These are phyloP conservation scores for Anhinga rufa DNA, from an alignment of 2,113 vertebrate genomes.

Conservation along the genomic window DNA sequence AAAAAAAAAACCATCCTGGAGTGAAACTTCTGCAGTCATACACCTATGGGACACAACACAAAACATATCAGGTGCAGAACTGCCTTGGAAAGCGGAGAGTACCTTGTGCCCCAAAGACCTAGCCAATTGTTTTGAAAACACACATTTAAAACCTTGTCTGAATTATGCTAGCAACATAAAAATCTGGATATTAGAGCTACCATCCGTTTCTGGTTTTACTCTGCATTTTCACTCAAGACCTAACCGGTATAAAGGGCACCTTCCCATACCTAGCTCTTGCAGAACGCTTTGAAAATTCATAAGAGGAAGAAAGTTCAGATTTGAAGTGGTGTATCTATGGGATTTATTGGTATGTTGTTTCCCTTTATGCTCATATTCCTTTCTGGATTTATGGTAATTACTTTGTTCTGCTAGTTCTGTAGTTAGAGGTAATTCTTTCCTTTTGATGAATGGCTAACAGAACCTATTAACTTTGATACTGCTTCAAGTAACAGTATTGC, in stretches of 20 bases:
- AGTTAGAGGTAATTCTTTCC: not conserved
- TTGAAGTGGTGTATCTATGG: not conserved
- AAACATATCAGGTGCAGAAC: too few species aligned
- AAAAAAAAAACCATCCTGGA: not conserved
- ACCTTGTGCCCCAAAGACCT: not conserved
- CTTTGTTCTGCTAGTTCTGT: not conserved
- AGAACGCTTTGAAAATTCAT: not conserved
- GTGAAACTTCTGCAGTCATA: not conserved
- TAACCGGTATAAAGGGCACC: not conserved
- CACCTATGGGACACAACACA: not conserved
- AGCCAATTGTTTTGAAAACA: not conserved
- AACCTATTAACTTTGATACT: not conserved
- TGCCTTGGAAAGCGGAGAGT: not conserved
- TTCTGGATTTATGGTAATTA: constrained; percentile 2
- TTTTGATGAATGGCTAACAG: not conserved
- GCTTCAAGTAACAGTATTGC: not conserved
- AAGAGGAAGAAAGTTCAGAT: not conserved
- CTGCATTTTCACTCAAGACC: not conserved
- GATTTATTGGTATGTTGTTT: not conserved
- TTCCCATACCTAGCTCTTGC: not conserved
- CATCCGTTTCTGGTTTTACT: not conserved
- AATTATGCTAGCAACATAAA: not conserved
- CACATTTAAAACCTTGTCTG: not conserved
- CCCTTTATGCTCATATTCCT: not conserved
- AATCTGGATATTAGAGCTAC: not conserved